These are phyloP conservation scores for Halocynthia aurantium DNA, from an alignment of 23 tunicate genomes.

Conservation along the genomic window DNA sequence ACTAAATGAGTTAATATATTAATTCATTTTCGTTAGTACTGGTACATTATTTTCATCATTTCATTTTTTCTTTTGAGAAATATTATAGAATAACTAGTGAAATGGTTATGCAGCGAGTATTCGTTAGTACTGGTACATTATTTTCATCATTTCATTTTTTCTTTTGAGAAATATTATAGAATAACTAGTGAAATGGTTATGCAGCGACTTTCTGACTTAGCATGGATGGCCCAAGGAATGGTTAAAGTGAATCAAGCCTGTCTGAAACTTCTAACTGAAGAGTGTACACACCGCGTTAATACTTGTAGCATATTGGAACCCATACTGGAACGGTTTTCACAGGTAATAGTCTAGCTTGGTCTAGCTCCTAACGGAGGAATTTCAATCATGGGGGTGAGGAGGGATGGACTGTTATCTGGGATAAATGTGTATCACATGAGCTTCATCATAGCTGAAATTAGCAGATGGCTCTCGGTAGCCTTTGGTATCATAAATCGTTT, in stretches of 20 bases:
- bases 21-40: too few species aligned
- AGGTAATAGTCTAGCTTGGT: constrained; percentile 19
- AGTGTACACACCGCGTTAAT: constrained; percentile 19
- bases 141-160: too few species aligned
- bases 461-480: too few species aligned
- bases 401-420: too few species aligned
- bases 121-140: too few species aligned
- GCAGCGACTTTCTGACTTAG: constrained; percentile 63
- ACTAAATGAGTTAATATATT: too few species aligned
- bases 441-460: too few species aligned
- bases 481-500: too few species aligned
- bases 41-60: too few species aligned
- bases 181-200: constrained; percentile 15
- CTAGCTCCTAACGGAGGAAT: neutral
- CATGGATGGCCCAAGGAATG: constrained; percentile 50
- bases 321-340: constrained; percentile 11
- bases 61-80: too few species aligned
- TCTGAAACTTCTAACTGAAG: constrained; percentile 22
- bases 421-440: too few species aligned
- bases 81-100: neutral
- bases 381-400: neutral
- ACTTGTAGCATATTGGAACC: constrained; percentile 42
- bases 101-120: constrained; percentile 64
- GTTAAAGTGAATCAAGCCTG: constrained; percentile 45
- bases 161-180: neutral